A percentile compares a stretch with the other conserved stretches of the same genome.
Evolutionary conservation across 2,113 vertebrate species (phyloP).

Genomic region (Mionectes macconnelli): DNA sequence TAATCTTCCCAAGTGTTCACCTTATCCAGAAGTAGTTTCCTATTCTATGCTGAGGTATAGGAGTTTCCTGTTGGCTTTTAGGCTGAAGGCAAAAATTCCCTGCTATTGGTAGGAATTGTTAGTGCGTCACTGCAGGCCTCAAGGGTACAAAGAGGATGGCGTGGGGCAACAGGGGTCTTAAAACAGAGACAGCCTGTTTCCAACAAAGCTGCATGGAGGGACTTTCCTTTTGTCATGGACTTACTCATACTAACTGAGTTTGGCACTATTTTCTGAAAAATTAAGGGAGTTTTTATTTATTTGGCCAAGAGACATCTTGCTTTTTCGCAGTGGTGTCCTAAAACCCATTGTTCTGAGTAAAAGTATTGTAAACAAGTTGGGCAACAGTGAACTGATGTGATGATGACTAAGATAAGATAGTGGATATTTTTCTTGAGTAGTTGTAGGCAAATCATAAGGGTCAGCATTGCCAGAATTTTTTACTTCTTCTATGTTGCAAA

Average conservation of each 20-base stretch:
- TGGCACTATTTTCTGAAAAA: not conserved
- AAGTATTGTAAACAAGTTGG: not conserved
- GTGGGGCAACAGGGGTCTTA: not conserved
- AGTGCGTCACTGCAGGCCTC: not conserved
- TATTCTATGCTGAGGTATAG: not conserved
- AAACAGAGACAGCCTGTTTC: not conserved
- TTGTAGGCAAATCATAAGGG: not conserved
- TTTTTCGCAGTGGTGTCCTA: not conserved
- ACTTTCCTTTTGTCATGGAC: not conserved
- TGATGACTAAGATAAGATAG: not conserved
- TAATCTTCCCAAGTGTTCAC: not conserved
- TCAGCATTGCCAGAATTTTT: not conserved
- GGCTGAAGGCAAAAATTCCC: not conserved
- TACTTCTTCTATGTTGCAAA: not conserved
- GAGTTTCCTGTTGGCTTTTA: not conserved
- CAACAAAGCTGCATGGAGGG: not conserved
- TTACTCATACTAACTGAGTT: not conserved
- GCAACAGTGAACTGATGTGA: not conserved
- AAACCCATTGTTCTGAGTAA: not conserved
- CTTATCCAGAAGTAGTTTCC: not conserved
- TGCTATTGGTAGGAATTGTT: not conserved
- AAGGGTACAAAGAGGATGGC: not conserved
- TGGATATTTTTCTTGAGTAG: not conserved
- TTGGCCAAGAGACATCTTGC: not conserved
- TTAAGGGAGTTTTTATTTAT: not conserved